phyloP scores from a whole-genome alignment of 1,140 invertebrate genomes.

The Delia radicum region DNA sequence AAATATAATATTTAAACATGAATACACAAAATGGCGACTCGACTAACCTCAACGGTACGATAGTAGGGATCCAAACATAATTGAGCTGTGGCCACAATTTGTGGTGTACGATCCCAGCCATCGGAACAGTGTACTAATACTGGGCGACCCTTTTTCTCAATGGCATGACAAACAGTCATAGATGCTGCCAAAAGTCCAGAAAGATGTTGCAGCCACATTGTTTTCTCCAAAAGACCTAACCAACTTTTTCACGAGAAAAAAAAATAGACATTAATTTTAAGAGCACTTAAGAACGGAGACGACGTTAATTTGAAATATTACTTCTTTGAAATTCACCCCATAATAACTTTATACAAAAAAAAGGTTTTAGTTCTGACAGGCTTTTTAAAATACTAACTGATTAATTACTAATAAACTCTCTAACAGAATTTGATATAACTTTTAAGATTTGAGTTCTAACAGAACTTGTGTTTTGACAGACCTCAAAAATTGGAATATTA shows the following conservation, averaged over 20 bases:
- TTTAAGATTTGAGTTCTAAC: no score
- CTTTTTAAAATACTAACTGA: no score
- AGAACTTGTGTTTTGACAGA: no score
- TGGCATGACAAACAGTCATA: conserved; percentile 74
- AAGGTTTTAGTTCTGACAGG: no score
- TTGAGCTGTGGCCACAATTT: conserved; percentile 88
- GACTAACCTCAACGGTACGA: conserved; percentile 79
- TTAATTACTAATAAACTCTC: no score
- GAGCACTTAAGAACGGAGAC: background rate
- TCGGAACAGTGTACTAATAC: conserved; percentile 95
- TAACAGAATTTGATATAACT: no score
- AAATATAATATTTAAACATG: background rate
- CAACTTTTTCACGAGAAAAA: conserved; percentile 72
- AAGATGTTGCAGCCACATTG: conserved; percentile 89
- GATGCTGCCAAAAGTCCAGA: conserved; percentile 80
- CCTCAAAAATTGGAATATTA: no score
- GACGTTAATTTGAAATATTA: background rate
- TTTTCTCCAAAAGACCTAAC: conserved; percentile 82
- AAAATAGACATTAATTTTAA: conserved; percentile 27
- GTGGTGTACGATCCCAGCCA: conserved; percentile 95
- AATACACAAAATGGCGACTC: no score
- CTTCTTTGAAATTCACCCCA: no score
- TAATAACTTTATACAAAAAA: no score
- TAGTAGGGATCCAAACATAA: conserved; percentile 93
- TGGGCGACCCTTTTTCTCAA: conserved; percentile 81